A percentile compares a stretch with the other conserved stretches of the same genome.
These are phyloP conservation scores for Pavo muticus DNA, from an alignment of 2,113 vertebrate genomes.

Conservation along the genomic window DNA sequence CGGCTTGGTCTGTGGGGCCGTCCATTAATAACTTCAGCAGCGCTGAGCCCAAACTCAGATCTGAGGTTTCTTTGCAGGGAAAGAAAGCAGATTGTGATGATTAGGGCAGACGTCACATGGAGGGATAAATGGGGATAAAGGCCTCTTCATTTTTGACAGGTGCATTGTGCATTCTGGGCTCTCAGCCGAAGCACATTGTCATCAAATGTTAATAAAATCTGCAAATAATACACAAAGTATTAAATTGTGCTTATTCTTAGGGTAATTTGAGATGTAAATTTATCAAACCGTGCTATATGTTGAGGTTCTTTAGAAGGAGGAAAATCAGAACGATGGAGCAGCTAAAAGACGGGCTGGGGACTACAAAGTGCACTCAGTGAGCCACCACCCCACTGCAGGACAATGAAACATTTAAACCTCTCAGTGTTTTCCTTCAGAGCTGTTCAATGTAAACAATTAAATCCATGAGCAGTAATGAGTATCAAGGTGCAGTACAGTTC, in stretches of 20 bases:
- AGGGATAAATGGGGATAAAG: constrained; percentile 55
- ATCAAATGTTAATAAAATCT: constrained; percentile 73
- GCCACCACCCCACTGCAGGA: background rate
- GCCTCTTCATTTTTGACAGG: constrained; percentile 76
- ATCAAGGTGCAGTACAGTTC: background rate
- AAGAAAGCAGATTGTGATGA: constrained; percentile 3
- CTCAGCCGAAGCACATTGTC: constrained; percentile 61
- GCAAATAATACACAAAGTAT: constrained; percentile 49
- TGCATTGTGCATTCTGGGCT: constrained; percentile 55
- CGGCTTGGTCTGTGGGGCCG: background rate
- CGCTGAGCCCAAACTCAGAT: background rate
- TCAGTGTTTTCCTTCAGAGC: background rate
- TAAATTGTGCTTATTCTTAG: constrained; percentile 41
- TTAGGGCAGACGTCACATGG: background rate
- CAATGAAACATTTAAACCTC: background rate
- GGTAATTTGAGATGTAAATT: constrained; percentile 49
- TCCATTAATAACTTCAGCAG: background rate
- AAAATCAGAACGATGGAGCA: background rate
- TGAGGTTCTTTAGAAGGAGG: constrained; percentile 8
- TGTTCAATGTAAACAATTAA: background rate
- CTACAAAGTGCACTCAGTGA: background rate
- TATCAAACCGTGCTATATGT: constrained; percentile 11
- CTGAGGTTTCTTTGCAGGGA: background rate
- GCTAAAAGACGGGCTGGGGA: background rate
- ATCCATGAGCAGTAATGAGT: background rate